Base-by-base conservation (phyloP, 1,140 invertebrate genomes). In the Diabrotica virgifera region DNA sequence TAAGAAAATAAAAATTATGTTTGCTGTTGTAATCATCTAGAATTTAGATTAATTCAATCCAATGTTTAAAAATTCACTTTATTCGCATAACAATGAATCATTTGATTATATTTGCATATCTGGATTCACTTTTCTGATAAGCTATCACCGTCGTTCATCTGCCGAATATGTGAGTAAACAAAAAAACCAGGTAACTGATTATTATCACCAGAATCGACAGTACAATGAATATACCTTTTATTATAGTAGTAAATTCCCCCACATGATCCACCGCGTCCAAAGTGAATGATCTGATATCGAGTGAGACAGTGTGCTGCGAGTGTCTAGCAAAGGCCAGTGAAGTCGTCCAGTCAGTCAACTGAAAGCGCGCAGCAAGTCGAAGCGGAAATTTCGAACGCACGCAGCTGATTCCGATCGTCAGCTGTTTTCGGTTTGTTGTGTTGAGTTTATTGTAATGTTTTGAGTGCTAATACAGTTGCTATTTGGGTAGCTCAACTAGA, bases 221-320 rank as follows among this genome's bases (percentile, higher is more conserved):
- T 46, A 46, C 40, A 46, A 46, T 24, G 4, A 2, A 24, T 24
- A 24, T 24, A 24, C 24, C 24, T 24, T 24, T 4, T n/a, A n/a
- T n/a, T 11, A 46, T 46, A 46, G 40, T 46, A 46, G 40, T 46
- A 46, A 46, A 46, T 46, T 46, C 40, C 53, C 53, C 53, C 53
- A 55, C 53, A 55, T 55, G 53, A 10, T 24, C 24, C 35, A 55
- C 53, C 8, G 12, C n/a, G 40, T 12, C 9, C 40, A 11, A 62
- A 62, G 60, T 62, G 60, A 62, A 62, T 62, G 60, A 62, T 62
- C 60, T 62, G 60, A 62, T 62, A 62, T 62, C 60, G 13, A 14
- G 12, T 24, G 54, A 24, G 53, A 14, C n/a, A 24, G 13, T 56
- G 12, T 24, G 54, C 24, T n/a, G 10, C n/a, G n/a, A 14, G 53